Percentiles rank a stretch among this genome's conserved stretches.
These are phyloP conservation scores for Cotesia glomerata DNA, from an alignment of 1,140 invertebrate species.

Conservation along the genomic window DNA sequence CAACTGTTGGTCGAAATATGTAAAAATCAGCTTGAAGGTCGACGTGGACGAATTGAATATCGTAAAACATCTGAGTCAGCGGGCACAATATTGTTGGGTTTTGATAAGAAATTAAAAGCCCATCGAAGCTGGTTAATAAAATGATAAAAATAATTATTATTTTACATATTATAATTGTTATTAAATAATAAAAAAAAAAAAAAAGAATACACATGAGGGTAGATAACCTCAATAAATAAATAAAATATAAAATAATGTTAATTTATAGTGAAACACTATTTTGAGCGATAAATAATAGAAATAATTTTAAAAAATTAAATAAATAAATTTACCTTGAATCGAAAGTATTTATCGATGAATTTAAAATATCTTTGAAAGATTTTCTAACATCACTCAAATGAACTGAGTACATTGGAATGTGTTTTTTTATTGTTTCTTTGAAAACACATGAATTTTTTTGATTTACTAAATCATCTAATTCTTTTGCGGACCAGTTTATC, in stretches of 20 bases:
- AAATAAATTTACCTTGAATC: conserved; percentile 47
- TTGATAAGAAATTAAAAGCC: conserved; percentile 69
- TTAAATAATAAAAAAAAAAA: too few species aligned
- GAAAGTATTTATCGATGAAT: conserved; percentile 44
- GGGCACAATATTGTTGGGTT: conserved; percentile 67
- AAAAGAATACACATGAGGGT: not conserved
- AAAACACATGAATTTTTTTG: conserved; percentile 67
- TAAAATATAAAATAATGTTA: conserved; percentile 1
- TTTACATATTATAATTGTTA: conserved; percentile 19
- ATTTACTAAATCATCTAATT: conserved; percentile 50
- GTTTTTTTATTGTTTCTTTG: conserved; percentile 63
- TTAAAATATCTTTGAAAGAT: conserved; percentile 47
- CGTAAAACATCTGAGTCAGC: conserved; percentile 63
- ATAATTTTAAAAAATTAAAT: too few species aligned
- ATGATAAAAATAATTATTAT: too few species aligned
- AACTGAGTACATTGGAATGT: conserved; percentile 68
- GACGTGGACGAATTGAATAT: conserved; percentile 67
- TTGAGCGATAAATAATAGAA: not conserved
- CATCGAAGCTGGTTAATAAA: conserved; percentile 60
- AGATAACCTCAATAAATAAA: not conserved
- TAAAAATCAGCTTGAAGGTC: conserved; percentile 72
- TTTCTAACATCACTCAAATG: conserved; percentile 65
- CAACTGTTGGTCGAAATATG: conserved; percentile 66
- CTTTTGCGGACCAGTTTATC: conserved; percentile 49
- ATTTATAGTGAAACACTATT: too few species aligned